Percentiles rank a stretch among this genome's conserved stretches.
Evolutionary conservation across 2,888 invertebrate species (phyloP).

Genomic region (Thelaira solivaga): DNA sequence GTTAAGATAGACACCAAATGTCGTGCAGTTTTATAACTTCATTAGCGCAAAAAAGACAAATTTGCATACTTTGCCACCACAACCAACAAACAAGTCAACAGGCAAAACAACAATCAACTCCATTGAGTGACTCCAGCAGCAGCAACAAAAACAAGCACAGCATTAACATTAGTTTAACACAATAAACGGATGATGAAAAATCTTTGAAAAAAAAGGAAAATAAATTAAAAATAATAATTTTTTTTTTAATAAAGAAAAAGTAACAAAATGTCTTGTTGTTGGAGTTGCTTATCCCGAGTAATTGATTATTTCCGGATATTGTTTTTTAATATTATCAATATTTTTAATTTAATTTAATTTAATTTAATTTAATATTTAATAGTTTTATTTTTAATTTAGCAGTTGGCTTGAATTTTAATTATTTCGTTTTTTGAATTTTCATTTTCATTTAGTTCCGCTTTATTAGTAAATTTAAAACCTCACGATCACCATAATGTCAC

Average conservation of each 20-base stretch:
- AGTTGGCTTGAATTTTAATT: conserved; percentile 18
- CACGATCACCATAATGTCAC: conserved; percentile 64
- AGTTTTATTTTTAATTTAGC: not conserved
- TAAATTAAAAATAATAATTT: too few species aligned
- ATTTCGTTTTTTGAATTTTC: conserved; percentile 48
- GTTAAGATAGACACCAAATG: conserved; percentile 67
- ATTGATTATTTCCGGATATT: too few species aligned
- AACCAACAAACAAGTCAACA: not conserved
- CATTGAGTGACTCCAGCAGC: not conserved
- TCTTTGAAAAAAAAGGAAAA: too few species aligned
- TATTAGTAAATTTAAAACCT: conserved; percentile 64
- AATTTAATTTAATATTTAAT: conserved; percentile 21
- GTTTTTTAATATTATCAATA: not conserved
- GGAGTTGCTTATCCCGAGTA: too few species aligned
- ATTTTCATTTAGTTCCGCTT: conserved; percentile 63
- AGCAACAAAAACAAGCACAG: conserved; percentile 15
- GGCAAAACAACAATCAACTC: not conserved
- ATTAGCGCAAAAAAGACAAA: conserved; percentile 70
- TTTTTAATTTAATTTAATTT: not conserved
- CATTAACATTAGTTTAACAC: too few species aligned
- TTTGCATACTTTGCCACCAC: conserved; percentile 64
- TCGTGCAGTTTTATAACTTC: conserved; percentile 77
- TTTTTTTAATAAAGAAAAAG: too few species aligned
- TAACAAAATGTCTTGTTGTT: too few species aligned
- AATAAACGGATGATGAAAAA: too few species aligned